These are phyloP conservation scores for Lagenorhynchus albirostris DNA, from an alignment of 2,113 vertebrate genomes.

Conservation along the genomic window DNA sequence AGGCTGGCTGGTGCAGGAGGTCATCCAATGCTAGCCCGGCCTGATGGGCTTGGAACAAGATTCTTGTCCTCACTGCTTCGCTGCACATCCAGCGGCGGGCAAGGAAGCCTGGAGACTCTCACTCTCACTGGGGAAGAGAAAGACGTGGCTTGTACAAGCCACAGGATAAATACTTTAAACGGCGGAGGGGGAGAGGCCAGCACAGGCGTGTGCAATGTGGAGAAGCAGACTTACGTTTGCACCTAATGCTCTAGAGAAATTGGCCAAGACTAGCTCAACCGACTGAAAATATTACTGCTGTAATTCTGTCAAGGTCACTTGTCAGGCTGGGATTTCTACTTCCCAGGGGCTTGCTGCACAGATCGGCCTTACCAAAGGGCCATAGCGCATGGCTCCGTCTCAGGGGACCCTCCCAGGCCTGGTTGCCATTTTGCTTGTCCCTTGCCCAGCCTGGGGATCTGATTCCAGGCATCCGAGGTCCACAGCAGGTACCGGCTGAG, in stretches of 20 bases:
- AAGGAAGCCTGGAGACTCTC: fast-evolving
- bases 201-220: fast-evolving
- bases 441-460: not conserved
- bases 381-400: constrained; percentile 45
- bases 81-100: not conserved
- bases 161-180: not conserved
- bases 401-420: constrained; percentile 1
- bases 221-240: not conserved
- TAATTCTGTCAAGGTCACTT: constrained; percentile 73
- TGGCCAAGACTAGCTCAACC: constrained; percentile 50
- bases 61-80: fast-evolving
- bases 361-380: constrained; percentile 59
- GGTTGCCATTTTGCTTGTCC: constrained; percentile 11
- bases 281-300: constrained; percentile 61
- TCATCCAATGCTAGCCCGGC: constrained; percentile 61
- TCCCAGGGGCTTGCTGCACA: constrained; percentile 31
- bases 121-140: not conserved
- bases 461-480: not conserved
- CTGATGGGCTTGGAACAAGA: constrained; percentile 19
- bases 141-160: not conserved
- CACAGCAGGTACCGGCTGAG: not conserved
- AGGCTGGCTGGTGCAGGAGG: constrained; percentile 52
- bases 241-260: constrained; percentile 53
- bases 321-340: constrained; percentile 65
- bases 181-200: not conserved